Conservation (phyloP, 2,113 vertebrate genomes). For the Chaetodon auriga region DNA sequence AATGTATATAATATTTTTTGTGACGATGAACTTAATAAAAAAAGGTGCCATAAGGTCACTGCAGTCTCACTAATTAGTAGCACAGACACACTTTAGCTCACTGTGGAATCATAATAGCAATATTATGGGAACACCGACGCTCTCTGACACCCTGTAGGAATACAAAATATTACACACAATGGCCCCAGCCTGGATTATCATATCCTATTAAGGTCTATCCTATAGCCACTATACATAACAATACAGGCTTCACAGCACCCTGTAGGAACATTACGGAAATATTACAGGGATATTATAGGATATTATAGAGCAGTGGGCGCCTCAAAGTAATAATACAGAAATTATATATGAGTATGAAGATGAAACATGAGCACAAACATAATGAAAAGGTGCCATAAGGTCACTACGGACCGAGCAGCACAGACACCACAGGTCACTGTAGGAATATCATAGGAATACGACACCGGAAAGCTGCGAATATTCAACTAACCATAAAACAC, state of each 20-base stretch:
- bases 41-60: constrained; percentile 47
- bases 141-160: constrained; percentile 32
- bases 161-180: constrained; percentile 9
- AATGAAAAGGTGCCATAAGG: constrained; percentile 58
- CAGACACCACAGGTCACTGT: not conserved
- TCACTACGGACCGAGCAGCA: constrained; percentile 21
- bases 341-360: not conserved
- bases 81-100: constrained; percentile 18
- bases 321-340: constrained; percentile 6
- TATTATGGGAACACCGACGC: constrained; percentile 1
- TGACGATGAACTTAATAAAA: constrained; percentile 6
- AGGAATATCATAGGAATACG: not conserved
- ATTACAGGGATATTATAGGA: constrained; percentile 6
- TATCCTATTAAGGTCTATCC: constrained; percentile 7
- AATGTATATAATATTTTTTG: not conserved
- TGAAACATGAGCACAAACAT: constrained; percentile 21
- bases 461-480: not conserved
- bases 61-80: constrained; percentile 34
- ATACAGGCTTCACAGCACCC: constrained; percentile 29
- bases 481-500: not conserved
- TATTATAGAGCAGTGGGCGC: not conserved
- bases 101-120: constrained; percentile 10
- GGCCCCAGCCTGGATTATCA: constrained; percentile 24
- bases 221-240: constrained; percentile 16
- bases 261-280: constrained; percentile 20